Percentiles rank a stretch among this genome's conserved stretches.
Evolutionary conservation across 2,113 vertebrate species (phyloP).

Genomic region (Leptocoma aspasia): DNA sequence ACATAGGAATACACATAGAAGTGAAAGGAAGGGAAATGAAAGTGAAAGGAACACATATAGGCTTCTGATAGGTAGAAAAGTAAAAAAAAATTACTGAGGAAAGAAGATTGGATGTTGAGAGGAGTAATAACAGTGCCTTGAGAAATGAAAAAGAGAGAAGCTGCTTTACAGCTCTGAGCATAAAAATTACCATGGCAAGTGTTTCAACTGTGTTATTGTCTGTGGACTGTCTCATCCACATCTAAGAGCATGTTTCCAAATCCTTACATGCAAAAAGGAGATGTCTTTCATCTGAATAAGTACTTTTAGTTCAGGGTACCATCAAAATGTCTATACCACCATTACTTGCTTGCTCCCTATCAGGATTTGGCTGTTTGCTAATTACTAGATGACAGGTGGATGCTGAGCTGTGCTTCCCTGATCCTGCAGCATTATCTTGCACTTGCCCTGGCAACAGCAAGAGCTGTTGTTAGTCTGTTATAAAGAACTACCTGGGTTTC

Average conservation of each 20-base stretch:
- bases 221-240: background rate
- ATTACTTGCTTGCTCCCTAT: background rate
- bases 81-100: background rate
- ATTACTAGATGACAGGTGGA: background rate
- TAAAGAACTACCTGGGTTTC: background rate
- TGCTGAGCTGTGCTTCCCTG: background rate
- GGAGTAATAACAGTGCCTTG: background rate
- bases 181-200: background rate
- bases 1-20: background rate
- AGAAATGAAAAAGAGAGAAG: background rate
- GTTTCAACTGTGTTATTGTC: background rate
- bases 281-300: background rate
- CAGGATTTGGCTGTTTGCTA: background rate
- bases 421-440: background rate
- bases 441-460: background rate
- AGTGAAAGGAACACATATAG: background rate
- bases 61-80: background rate
- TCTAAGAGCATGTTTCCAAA: background rate
- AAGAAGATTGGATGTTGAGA: background rate
- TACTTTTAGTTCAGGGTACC: background rate
- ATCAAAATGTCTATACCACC: background rate
- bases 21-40: background rate
- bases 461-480: background rate
- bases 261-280: background rate
- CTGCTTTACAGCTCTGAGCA: background rate